Base-by-base conservation (phyloP, 1,140 invertebrate genomes). In the Amphibalanus amphitrite region DNA sequence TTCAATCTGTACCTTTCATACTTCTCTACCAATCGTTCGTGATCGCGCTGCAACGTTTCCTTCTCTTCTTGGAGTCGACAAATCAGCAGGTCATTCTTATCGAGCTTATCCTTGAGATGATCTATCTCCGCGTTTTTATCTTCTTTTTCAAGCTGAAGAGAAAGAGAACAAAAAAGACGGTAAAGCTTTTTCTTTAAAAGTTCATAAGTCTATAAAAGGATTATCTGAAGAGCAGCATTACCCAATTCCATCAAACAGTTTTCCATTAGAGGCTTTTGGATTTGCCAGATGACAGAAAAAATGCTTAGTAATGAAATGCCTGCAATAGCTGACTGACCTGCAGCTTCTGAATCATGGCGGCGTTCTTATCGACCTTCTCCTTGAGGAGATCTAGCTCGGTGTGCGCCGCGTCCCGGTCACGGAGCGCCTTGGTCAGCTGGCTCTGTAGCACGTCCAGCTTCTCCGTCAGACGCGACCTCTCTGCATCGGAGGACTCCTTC, bases 11-110 rank as follows among this genome's bases (percentile, higher is more conserved):
- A 90, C 88, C 91, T 89, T 81, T 95, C 93, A 79, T 93, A 92
- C 84, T 95, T 95, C 81, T 95, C 93, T 75, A 92, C 81, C 81
- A 93, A 87, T 81, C 93, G 90, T 77, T 95, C 91, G 78, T 92
- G 90, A 81, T 96, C 93, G 81, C 91, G 91, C 81, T 90, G 89
- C 64, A 89, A 86, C 70, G 84, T 87, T 76, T 95, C 93, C 76
- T 91, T 89, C 76, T 95, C 93, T 76, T 95, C 92, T 72, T 91
- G 84, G 0, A 88, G 85, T 80, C 93, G 93, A 77, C 88, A 87
- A 69, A 88, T 83, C 29, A 88, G 84, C 73, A 89, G 87, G 59
- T 92, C 85, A 40, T 88, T 84, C 79, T 95, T 94, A 69, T 95
- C 93, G 33, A 92, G 80, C 82, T 93, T 93, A 67, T 95, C 93